A percentile compares a stretch with the other conserved stretches of the same genome.
Evolutionary conservation across 2,888 invertebrate species (phyloP).

Genomic region (Laspeyria flexula): DNA sequence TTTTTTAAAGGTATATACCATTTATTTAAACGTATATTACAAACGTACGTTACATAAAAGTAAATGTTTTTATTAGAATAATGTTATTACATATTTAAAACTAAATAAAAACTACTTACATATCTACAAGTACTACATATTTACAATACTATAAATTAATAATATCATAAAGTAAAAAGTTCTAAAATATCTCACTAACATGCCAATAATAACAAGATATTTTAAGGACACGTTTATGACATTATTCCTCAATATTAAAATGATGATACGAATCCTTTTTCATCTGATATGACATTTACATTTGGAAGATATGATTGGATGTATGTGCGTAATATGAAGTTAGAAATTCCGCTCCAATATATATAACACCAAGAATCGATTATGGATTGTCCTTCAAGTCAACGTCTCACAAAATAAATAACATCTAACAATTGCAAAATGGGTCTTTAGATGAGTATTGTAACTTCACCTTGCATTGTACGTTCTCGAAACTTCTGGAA

Average conservation of each 20-base stretch:
- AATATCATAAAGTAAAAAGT: too few species aligned
- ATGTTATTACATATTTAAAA: too few species aligned
- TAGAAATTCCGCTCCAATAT: constrained; percentile 2
- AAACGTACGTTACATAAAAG: too few species aligned
- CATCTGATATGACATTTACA: not conserved
- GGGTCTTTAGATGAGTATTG: constrained; percentile 30
- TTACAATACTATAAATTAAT: too few species aligned
- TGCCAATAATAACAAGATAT: too few species aligned
- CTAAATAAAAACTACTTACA: too few species aligned
- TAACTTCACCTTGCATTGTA: constrained; percentile 21
- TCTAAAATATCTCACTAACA: too few species aligned
- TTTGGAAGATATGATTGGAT: not conserved
- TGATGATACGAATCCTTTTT: not conserved
- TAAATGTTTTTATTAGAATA: too few species aligned
- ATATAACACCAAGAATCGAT: constrained; percentile 14
- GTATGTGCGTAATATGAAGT: not conserved
- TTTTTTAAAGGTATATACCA: too few species aligned
- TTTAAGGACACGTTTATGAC: not conserved
- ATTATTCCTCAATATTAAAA: not conserved
- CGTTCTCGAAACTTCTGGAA: constrained; percentile 20
- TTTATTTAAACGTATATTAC: too few species aligned
- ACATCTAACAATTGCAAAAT: constrained; percentile 29
- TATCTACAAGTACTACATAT: too few species aligned
- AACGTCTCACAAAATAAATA: constrained; percentile 36
- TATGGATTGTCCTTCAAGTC: constrained; percentile 14